Percentiles rank a stretch among this genome's conserved stretches.
Evolutionary conservation across 2,888 invertebrate genomes (phyloP).

Genomic region (Maniola hyperantus): DNA sequence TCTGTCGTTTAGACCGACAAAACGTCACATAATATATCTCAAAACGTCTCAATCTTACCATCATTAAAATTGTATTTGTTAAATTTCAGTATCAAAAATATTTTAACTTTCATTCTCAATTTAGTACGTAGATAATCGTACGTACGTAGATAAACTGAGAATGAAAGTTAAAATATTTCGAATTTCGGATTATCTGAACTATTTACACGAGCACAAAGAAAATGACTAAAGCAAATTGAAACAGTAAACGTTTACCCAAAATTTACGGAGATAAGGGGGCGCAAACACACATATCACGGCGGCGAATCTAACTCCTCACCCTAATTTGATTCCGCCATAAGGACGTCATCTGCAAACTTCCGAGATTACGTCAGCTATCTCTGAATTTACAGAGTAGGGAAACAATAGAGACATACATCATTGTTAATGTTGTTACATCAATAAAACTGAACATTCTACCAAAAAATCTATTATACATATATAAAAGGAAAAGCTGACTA

Average conservation of each 20-base stretch:
- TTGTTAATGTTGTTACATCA: not conserved
- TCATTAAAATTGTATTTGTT: too few species aligned
- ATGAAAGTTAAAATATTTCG: not conserved
- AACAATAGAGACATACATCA: constrained; percentile 5
- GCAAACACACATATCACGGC: constrained; percentile 39
- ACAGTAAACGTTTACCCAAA: constrained; percentile 30
- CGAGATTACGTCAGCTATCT: constrained; percentile 39
- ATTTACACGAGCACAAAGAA: not conserved
- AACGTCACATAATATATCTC: too few species aligned
- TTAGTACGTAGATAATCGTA: too few species aligned
- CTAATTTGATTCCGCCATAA: constrained; percentile 43
- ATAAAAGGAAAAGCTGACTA: too few species aligned
- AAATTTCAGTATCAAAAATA: too few species aligned
- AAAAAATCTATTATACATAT: too few species aligned
- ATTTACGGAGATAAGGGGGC: constrained; percentile 33
- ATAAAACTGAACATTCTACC: not conserved
- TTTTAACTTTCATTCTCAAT: too few species aligned
- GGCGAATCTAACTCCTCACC: constrained; percentile 39
- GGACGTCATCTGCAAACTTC: constrained; percentile 43
- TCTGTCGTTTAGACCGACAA: too few species aligned
- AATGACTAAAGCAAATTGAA: constrained; percentile 32
- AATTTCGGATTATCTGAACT: not conserved
- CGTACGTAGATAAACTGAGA: too few species aligned
- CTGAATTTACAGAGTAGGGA: constrained; percentile 32
- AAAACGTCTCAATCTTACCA: too few species aligned